phyloP scores from a whole-genome alignment of 2,888 invertebrate species.

The Synergus umbraculus region DNA sequence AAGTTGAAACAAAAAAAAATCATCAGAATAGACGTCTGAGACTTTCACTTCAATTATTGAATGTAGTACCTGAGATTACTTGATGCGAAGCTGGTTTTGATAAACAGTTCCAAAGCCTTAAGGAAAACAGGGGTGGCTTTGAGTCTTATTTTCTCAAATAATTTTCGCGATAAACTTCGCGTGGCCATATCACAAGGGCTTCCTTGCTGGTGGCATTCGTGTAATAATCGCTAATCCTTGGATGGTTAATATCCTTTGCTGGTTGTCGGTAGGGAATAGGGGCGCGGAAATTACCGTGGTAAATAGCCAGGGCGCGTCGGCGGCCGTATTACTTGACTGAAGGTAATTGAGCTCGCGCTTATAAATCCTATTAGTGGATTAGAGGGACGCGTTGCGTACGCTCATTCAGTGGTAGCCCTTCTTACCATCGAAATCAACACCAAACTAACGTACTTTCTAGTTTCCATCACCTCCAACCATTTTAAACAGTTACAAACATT shows the following conservation, averaged over 20 bases:
- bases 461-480: background rate
- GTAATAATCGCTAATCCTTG: slow-evolving; percentile 60
- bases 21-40: too few species aligned
- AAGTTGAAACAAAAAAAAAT: too few species aligned
- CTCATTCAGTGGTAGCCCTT: slow-evolving; percentile 32
- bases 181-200: background rate
- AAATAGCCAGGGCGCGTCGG: slow-evolving; percentile 64
- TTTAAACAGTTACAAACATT: background rate
- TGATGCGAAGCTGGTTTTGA: background rate
- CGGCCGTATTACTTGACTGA: slow-evolving; percentile 70
- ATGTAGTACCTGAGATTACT: too few species aligned
- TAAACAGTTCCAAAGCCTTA: background rate
- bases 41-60: too few species aligned
- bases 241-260: slow-evolving; percentile 59
- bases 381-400: slow-evolving; percentile 64
- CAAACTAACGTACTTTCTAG: background rate
- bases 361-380: slow-evolving; percentile 77
- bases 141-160: background rate
- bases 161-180: slow-evolving; percentile 5
- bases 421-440: background rate
- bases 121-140: background rate
- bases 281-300: slow-evolving; percentile 65
- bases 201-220: slow-evolving; percentile 44
- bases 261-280: slow-evolving; percentile 54
- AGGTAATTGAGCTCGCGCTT: slow-evolving; percentile 75